Conservation (phyloP, 2,888 invertebrate species). For the Eupeodes luniger region DNA sequence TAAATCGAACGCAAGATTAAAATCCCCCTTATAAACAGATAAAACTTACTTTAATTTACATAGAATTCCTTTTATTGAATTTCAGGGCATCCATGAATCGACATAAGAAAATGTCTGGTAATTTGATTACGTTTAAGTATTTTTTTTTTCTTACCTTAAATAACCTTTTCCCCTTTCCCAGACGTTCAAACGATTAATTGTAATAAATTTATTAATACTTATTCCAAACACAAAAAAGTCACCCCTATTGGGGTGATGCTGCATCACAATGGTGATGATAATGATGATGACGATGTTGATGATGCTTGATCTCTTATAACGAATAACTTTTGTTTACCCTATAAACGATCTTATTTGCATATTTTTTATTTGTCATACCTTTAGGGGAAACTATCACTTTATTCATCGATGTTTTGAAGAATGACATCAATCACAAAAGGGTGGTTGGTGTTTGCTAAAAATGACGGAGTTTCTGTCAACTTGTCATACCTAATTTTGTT, state of each 20-base stretch:
- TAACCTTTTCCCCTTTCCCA: background rate
- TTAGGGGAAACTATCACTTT: conserved; percentile 33
- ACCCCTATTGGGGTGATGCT: background rate
- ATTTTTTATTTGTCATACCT: conserved; percentile 16
- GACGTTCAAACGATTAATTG: background rate
- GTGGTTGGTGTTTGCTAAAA: conserved; percentile 6
- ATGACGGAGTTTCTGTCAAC: conserved; percentile 50
- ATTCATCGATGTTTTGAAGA: conserved; percentile 53
- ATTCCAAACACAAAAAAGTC: background rate
- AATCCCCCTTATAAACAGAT: too few relatives aligned
- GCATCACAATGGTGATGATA: background rate
- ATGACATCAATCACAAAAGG: conserved; percentile 52
- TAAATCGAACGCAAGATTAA: too few relatives aligned
- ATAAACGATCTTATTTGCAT: conserved; percentile 54
- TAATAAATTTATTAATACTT: conserved; percentile 1
- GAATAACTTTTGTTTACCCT: conserved; percentile 43
- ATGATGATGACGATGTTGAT: background rate
- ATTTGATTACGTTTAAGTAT: background rate
- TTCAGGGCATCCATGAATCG: too few relatives aligned
- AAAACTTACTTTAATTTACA: too few relatives aligned
- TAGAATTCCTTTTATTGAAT: too few relatives aligned
- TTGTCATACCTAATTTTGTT: conserved; percentile 15
- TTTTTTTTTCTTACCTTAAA: background rate
- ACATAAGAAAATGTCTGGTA: background rate
- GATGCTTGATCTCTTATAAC: conserved; percentile 10